Evolutionary conservation across 2,113 vertebrate species (phyloP).

Genomic region (Tachysurus vachellii): DNA sequence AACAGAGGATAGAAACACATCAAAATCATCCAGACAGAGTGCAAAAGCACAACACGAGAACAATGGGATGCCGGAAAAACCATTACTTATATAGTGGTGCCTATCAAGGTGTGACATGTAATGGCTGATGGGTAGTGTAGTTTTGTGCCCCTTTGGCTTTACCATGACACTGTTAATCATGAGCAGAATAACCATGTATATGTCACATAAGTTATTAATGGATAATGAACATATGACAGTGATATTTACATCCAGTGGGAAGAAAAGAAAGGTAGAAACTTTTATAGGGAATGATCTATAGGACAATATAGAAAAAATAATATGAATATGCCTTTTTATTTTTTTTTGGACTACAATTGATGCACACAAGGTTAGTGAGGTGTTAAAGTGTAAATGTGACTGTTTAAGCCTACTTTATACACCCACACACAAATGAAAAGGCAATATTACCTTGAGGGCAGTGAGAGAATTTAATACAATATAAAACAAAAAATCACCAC

Average conservation of each 20-base stretch:
- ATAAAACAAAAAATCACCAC: neutral
- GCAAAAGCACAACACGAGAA: no score
- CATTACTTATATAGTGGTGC: no score
- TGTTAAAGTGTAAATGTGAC: neutral
- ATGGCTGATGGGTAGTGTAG: no score
- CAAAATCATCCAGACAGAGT: no score
- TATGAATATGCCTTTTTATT: no score
- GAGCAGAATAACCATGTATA: neutral
- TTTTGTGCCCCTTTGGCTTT: no score
- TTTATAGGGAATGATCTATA: neutral
- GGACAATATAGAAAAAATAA: neutral
- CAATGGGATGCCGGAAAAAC: no score
- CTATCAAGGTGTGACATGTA: no score
- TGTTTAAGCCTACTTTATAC: neutral
- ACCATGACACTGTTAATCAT: neutral
- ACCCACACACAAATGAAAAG: neutral
- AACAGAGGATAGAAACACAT: no score
- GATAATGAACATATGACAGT: neutral
- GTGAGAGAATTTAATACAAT: neutral
- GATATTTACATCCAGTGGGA: neutral
- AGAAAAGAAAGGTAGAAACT: neutral
- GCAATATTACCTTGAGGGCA: neutral
- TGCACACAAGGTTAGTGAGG: neutral
- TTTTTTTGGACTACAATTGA: neutral
- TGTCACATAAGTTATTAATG: neutral